Conservation (phyloP, 2,888 invertebrate genomes). For the Phaonia tiefii region DNA sequence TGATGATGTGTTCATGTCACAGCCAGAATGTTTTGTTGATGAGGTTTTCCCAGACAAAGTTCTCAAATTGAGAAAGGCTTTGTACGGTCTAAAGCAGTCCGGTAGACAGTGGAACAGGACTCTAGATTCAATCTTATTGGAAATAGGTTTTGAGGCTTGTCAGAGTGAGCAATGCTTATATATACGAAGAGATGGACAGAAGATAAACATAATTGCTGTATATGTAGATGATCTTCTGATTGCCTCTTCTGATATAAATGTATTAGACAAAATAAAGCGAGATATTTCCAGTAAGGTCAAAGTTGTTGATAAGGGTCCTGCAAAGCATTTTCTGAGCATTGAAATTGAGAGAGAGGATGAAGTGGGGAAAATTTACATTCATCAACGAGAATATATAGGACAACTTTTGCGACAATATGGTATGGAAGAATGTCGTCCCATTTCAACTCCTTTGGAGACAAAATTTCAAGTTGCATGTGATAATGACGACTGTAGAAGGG, state of each 20-base stretch:
- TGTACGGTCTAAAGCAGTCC: conserved; percentile 68
- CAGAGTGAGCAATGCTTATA: conserved; percentile 63
- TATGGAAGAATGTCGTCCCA: conserved; percentile 29
- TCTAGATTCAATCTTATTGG: conserved; percentile 16
- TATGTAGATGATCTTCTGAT: conserved; percentile 59
- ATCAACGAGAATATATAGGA: conserved; percentile 18
- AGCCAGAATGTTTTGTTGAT: conserved; percentile 55
- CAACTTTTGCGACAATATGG: conserved; percentile 27
- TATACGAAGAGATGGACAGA: conserved; percentile 15
- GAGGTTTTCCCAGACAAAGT: conserved; percentile 50
- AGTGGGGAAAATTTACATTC: conserved; percentile 36
- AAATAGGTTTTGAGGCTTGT: conserved; percentile 49
- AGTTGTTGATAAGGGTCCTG: conserved; percentile 44
- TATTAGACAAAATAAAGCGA: conserved; percentile 32
- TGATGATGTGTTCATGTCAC: conserved; percentile 58
- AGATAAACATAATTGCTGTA: conserved; percentile 43
- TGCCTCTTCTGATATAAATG: conserved; percentile 41
- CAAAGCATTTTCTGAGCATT: conserved; percentile 45
- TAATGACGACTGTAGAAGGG: conserved; percentile 35
- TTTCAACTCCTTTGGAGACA: conserved; percentile 46
- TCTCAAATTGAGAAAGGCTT: conserved; percentile 60
- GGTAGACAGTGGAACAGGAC: conserved; percentile 63
- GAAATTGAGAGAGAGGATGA: conserved; percentile 51
- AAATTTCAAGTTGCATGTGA: conserved; percentile 34
- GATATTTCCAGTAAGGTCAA: conserved; percentile 36